phyloP scores from a whole-genome alignment of 2,888 invertebrate genomes.

The Steromphala cineraria region DNA sequence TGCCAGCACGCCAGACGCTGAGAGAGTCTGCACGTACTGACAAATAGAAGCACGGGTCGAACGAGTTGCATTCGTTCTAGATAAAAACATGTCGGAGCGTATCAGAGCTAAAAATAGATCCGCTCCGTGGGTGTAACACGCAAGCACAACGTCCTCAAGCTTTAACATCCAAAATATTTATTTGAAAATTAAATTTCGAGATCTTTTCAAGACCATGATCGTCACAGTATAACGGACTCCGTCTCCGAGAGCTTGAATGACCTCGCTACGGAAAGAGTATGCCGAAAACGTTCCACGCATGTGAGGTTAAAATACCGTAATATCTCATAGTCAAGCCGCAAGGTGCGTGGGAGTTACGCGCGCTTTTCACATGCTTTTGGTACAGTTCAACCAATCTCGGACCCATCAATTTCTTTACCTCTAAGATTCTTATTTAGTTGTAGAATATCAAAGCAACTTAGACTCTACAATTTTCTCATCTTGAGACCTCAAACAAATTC shows the following conservation, averaged over 20 bases:
- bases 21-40: background rate
- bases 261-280: background rate
- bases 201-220: background rate
- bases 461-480: too few species aligned
- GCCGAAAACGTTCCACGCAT: background rate
- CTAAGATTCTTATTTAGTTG: too few species aligned
- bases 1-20: background rate
- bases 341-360: too few species aligned
- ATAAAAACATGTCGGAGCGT: slow-evolving; percentile 16
- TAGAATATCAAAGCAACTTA: too few species aligned
- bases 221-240: background rate
- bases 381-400: too few species aligned
- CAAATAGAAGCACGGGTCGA: background rate
- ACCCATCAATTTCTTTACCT: too few species aligned
- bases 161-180: background rate
- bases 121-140: slow-evolving; percentile 1
- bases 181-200: background rate
- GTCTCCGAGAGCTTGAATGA: background rate
- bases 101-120: slow-evolving; percentile 18
- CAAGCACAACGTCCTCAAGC: background rate
- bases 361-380: too few species aligned
- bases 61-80: slow-evolving; percentile 9
- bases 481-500: too few species aligned
- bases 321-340: too few species aligned
- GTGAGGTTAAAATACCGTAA: background rate